A percentile compares a stretch with the other conserved stretches of the same genome.
Conservation (phyloP, 2,797 vertebrate species). For the Sebastolobus alascanus region DNA sequence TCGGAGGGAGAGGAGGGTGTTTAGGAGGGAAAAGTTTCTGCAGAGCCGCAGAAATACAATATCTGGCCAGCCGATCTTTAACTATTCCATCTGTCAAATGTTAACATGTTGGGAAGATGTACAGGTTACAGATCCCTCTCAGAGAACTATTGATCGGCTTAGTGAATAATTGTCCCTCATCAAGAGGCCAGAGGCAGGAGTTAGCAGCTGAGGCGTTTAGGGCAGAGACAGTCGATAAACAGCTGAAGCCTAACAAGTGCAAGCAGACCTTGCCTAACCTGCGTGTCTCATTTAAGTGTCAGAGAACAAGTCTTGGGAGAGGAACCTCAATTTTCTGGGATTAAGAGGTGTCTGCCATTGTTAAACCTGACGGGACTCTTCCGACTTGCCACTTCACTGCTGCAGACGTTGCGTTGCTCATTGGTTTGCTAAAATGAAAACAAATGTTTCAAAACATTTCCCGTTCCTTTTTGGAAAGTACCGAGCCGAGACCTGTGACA, state of each 20-base stretch:
- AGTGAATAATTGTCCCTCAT: constrained; percentile 75
- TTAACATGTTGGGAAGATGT: constrained; percentile 38
- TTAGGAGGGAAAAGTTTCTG: constrained; percentile 10
- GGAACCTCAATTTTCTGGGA: constrained; percentile 49
- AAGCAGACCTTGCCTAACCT: constrained; percentile 55
- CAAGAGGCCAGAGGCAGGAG: constrained; percentile 47
- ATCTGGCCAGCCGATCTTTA: constrained; percentile 2
- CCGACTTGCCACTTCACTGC: constrained; percentile 25
- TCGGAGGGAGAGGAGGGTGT: constrained; percentile 7
- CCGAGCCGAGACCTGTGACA: constrained; percentile 42
- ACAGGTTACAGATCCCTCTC: constrained; percentile 33
- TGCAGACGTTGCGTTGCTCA: constrained; percentile 15
- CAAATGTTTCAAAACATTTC: constrained; percentile 49
- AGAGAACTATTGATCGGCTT: constrained; percentile 64
- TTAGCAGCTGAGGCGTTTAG: constrained; percentile 52
- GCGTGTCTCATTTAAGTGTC: constrained; percentile 56
- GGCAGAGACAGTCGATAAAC: constrained; percentile 74
- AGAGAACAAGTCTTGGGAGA: constrained; percentile 47
- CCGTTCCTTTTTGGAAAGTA: constrained; percentile 23
- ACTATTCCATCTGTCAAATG: constrained; percentile 40
- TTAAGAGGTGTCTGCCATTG: constrained; percentile 52
- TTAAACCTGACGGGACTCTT: constrained; percentile 45
- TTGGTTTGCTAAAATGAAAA: constrained; percentile 54
- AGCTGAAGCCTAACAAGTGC: constrained; percentile 66
- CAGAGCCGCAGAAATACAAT: constrained; percentile 2